Conservation (phyloP, 2,797 vertebrate genomes). For the Coccyzus lansbergi region DNA sequence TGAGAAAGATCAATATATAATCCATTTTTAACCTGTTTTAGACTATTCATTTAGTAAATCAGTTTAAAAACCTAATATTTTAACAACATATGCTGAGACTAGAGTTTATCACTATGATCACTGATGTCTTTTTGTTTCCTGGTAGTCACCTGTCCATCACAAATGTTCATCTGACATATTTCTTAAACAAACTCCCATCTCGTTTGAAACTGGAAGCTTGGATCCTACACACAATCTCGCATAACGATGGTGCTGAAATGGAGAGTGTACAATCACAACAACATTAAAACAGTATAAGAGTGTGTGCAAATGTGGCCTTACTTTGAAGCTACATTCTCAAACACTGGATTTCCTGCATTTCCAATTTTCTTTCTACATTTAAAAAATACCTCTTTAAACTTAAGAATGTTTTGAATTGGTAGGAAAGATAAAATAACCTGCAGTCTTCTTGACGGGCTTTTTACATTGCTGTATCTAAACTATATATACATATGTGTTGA, state of each 20-base stretch:
- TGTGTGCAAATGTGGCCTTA: neutral
- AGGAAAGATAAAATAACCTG: neutral
- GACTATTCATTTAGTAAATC: slow-evolving; percentile 12
- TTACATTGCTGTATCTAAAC: neutral
- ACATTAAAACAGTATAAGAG: neutral
- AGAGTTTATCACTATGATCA: neutral
- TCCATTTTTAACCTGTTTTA: slow-evolving; percentile 43
- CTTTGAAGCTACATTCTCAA: neutral
- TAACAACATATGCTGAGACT: neutral
- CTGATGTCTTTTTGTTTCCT: neutral
- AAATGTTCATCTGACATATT: neutral
- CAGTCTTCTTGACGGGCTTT: neutral
- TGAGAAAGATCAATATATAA: slow-evolving; percentile 42
- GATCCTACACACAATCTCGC: neutral
- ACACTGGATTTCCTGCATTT: neutral
- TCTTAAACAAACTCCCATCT: neutral
- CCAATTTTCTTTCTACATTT: neutral
- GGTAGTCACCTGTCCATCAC: neutral
- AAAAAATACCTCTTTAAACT: neutral
- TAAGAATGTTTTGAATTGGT: neutral
- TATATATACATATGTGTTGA: neutral
- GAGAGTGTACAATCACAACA: neutral
- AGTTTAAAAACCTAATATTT: slow-evolving; percentile 15
- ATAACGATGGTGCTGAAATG: neutral
- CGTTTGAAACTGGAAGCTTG: neutral